phyloP scores from a whole-genome alignment of 1,140 invertebrate genomes.

The Diabrotica undecimpunctata region DNA sequence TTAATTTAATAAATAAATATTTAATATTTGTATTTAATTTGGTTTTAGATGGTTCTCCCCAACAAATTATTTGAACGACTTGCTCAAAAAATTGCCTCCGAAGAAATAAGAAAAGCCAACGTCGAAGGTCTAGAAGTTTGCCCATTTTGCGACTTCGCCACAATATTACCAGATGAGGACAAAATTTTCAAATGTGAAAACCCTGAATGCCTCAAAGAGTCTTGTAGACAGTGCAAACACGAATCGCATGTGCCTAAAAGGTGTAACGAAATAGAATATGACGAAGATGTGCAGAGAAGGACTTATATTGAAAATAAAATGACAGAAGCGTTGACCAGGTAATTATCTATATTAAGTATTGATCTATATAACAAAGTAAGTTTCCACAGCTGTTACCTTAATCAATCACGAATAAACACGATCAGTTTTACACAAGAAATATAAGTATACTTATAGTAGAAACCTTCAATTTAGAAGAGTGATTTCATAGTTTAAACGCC shows the following conservation, averaged over 20 bases:
- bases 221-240: conserved; percentile 58
- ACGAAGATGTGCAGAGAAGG: conserved; percentile 54
- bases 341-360: neutral
- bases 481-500: too few relatives aligned
- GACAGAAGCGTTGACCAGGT: conserved; percentile 61
- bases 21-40: neutral
- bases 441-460: too few relatives aligned
- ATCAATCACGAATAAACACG: neutral
- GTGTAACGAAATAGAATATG: conserved; percentile 62
- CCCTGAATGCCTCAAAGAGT: conserved; percentile 62
- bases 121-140: conserved; percentile 60
- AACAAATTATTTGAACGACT: conserved; percentile 54
- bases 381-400: neutral
- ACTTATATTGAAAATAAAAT: conserved; percentile 64
- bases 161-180: conserved; percentile 54
- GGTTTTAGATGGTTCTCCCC: conserved; percentile 28
- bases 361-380: neutral
- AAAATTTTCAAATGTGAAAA: conserved; percentile 64
- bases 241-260: conserved; percentile 61
- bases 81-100: conserved; percentile 53
- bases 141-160: conserved; percentile 63
- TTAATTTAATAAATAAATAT: too few relatives aligned
- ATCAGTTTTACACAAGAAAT: neutral
- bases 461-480: too few relatives aligned
- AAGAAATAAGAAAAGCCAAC: conserved; percentile 58